Evolutionary conservation across 2,888 invertebrate species (phyloP), one percentile per base, ranked within the genome.

Genomic region (Stegana nigrithorax): DNA sequence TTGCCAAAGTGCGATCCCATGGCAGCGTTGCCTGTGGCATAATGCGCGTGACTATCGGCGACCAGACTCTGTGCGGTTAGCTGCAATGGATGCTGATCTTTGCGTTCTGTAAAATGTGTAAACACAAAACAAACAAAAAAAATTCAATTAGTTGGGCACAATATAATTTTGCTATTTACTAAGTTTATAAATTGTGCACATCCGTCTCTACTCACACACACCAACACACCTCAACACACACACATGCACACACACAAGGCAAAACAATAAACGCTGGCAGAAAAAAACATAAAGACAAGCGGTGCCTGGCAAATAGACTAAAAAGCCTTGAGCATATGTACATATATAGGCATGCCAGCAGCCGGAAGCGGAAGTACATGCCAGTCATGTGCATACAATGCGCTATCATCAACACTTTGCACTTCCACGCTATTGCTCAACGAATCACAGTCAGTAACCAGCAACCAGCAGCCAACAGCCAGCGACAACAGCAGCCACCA

Each of bases 21-120:
- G 4, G 67, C 36, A 2, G 67, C 53, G 50, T 69, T 68, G 0
- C 63, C 19, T 10, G 71, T 75, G 56, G 65, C 64, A 2, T 32
- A 36, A 5, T 68, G 75, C 56, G 65, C 62, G 39, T 64, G 72
- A 62, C 67, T 81, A 56, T 81, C 82, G 51, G 80, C 73, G 61
- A 72, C 78, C 67, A 81, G 68, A 44, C 81, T 81, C 60, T 82
- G 83, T 10, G 81, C 81, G 53, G 76, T 75, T 62, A 76, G 63
- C 64, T 76, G 74, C 60, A 73, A 45, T 12, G 73, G 77, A 68
- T 81, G 83, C 59, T 80, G 77, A 58, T 84, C 83, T 61, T 83
- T 83, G 62, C 82, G 83, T 47, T 84, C 83, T 84, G 69, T 2
- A 51, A n/a, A n/a, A n/a, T n/a, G n/a, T n/a, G n/a, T n/a, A 29